Percentiles rank a stretch among this genome's conserved stretches.
phyloP scores from a whole-genome alignment of 2,797 vertebrate genomes.

The Pangasius mekongensis region DNA sequence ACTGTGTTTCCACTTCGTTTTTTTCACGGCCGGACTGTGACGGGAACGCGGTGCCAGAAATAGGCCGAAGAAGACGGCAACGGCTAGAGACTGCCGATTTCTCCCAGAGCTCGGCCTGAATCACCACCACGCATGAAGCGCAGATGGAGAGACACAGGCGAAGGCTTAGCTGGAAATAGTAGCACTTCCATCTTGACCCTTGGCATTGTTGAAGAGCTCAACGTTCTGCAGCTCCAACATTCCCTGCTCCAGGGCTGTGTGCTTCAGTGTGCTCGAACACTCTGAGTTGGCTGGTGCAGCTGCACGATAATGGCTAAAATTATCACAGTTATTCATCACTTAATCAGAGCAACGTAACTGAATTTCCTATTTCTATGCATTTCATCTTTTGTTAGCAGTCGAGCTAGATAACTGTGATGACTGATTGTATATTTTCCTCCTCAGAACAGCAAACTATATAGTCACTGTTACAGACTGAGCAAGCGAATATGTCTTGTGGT shows the following conservation, averaged over 20 bases:
- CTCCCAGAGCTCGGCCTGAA: slow-evolving; percentile 68
- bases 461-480: background rate
- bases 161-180: slow-evolving; percentile 30
- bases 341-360: background rate
- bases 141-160: slow-evolving; percentile 3
- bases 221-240: background rate
- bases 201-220: slow-evolving; percentile 9
- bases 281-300: background rate
- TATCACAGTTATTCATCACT: background rate
- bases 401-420: background rate
- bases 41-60: slow-evolving; percentile 72
- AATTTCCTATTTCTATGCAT: background rate
- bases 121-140: slow-evolving; percentile 59
- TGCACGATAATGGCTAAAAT: background rate
- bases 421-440: background rate
- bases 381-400: background rate
- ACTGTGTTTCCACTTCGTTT: slow-evolving; percentile 81
- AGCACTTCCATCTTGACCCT: slow-evolving; percentile 19
- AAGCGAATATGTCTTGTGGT: background rate
- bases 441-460: background rate
- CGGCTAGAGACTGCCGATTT: slow-evolving; percentile 68
- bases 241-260: background rate
- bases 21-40: slow-evolving; percentile 70
- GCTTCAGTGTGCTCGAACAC: background rate
- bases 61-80: slow-evolving; percentile 69